Base-by-base conservation (phyloP, 2,888 invertebrate species). In the Endotricha flammealis region DNA sequence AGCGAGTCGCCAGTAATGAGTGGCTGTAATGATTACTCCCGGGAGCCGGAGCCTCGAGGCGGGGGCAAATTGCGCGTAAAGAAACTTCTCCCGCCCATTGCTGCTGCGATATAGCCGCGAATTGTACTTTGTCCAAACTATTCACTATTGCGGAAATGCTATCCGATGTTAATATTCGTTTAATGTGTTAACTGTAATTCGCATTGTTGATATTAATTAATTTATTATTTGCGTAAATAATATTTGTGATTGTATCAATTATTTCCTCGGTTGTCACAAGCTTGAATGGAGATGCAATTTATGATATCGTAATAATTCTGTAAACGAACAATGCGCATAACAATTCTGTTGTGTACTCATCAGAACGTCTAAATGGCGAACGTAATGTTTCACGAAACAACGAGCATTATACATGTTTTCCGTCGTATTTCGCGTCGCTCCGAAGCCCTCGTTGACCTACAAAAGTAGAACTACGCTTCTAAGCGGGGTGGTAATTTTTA, bases 401-500 rank as follows among this genome's bases (percentile, higher is more conserved):
- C 8, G 14, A 28, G 3, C 28, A 28, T 28, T 28, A 28, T 13
- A n/a, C 14, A 28, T 4, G 13, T 9, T 11, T 29, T 31, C 31
- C 12, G 20, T 30, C 12, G 30, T 11, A 30, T 20, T 7, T 11
- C 20, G 13, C 14, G 25, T 5, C 14, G 14, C 10, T 32, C 22
- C 12, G 20, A 29, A 35, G 29, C 36, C 35, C 35, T 29, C 17
- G 38, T 35, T 35, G 39, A 43, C 43, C 42, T 33, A 38, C 28
- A n/a, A 43, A 40, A 43, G 20, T 29, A 23, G n/a, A 16, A 29
- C 20, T 8, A 12, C 17, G 12, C 25, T n/a, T 12, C 14, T 27
- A 12, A 10, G 22, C 27, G 12, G 36, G 12, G 35, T 36, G 41
- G 37, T 30, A 41, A 39, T 42, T 41, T 40, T 46, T 43, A 46